These are phyloP conservation scores for Agapornis canus DNA, from an alignment of 2,797 vertebrate species.

Conservation along the genomic window DNA sequence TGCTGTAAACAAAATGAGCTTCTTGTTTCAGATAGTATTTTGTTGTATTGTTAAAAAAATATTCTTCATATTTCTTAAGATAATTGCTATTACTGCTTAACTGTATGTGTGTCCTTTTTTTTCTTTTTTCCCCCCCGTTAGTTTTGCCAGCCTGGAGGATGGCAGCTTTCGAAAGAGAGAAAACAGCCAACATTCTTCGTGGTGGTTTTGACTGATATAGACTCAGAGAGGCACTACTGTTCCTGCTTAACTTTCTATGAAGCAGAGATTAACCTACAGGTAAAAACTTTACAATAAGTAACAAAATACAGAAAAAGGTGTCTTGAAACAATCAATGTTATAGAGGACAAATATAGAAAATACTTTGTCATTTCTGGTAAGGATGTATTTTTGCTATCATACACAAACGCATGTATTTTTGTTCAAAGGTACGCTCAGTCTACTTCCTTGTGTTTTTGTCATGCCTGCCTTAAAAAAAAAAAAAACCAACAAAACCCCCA, in stretches of 20 bases:
- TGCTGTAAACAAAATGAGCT: not conserved
- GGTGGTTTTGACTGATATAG: conserved; percentile 96
- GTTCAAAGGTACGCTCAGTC: not conserved
- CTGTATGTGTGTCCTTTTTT: not conserved
- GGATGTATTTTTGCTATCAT: not conserved
- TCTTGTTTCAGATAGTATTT: not conserved
- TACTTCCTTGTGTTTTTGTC: not conserved
- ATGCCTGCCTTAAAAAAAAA: not conserved
- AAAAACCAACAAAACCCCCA: not conserved
- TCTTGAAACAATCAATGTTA: not conserved
- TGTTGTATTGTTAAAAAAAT: not conserved
- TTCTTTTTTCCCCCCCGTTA: conserved; percentile 58
- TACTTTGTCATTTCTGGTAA: not conserved
- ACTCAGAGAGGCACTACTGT: conserved; percentile 97
- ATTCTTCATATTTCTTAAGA: not conserved
- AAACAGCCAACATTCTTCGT: conserved; percentile 95
- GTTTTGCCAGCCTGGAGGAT: conserved; percentile 98
- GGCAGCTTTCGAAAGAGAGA: conserved; percentile 91
- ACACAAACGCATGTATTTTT: not conserved
- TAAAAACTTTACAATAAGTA: conserved; percentile 57
- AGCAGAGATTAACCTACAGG: conserved; percentile 96
- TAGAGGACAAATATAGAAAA: not conserved
- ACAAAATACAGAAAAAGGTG: not conserved
- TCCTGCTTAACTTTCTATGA: conserved; percentile 97
- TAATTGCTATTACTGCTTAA: not conserved